phyloP scores from a whole-genome alignment of 2,113 vertebrate species.

The Sander vitreus region DNA sequence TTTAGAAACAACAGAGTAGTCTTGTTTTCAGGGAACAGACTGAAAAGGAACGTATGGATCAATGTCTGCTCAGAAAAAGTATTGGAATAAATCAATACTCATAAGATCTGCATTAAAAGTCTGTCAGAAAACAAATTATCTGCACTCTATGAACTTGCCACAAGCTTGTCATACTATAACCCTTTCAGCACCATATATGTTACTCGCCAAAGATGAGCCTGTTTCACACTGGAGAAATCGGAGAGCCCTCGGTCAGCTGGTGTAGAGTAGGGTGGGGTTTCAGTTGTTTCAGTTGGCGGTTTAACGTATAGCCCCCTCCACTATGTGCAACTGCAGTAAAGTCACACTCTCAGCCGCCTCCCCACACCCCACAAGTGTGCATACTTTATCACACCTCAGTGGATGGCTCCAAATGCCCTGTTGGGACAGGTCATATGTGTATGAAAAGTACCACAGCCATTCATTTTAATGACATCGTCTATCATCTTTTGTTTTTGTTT shows the following conservation, averaged over 20 bases:
- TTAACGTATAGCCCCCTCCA: not conserved
- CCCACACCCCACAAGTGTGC: slow-evolving; percentile 16
- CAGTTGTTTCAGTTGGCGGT: slow-evolving; percentile 32
- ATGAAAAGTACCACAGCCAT: slow-evolving; percentile 24
- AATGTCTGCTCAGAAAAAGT: slow-evolving; percentile 33
- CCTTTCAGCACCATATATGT: slow-evolving; percentile 16
- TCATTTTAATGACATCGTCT: slow-evolving; percentile 46
- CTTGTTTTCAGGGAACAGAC: slow-evolving; percentile 18
- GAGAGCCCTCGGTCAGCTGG: slow-evolving; percentile 16
- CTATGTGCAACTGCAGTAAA: not conserved
- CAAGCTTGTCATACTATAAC: slow-evolving; percentile 11
- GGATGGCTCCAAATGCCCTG: slow-evolving; percentile 10
- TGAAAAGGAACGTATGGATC: slow-evolving; percentile 56
- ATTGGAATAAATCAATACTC: slow-evolving; percentile 69
- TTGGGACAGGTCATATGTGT: slow-evolving; percentile 32
- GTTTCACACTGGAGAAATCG: slow-evolving; percentile 10
- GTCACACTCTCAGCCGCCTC: not conserved
- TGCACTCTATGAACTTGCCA: slow-evolving; percentile 1
- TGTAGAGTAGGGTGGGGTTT: slow-evolving; percentile 1
- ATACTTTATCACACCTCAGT: slow-evolving; percentile 31
- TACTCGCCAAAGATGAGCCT: not conserved
- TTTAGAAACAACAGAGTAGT: not conserved
- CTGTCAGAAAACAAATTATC: slow-evolving; percentile 35
- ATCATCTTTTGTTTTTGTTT: slow-evolving; percentile 19
- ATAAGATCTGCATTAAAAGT: slow-evolving; percentile 57